These are phyloP conservation scores for Heliconius himera DNA, from an alignment of 1,140 invertebrate genomes.

Conservation along the genomic window DNA sequence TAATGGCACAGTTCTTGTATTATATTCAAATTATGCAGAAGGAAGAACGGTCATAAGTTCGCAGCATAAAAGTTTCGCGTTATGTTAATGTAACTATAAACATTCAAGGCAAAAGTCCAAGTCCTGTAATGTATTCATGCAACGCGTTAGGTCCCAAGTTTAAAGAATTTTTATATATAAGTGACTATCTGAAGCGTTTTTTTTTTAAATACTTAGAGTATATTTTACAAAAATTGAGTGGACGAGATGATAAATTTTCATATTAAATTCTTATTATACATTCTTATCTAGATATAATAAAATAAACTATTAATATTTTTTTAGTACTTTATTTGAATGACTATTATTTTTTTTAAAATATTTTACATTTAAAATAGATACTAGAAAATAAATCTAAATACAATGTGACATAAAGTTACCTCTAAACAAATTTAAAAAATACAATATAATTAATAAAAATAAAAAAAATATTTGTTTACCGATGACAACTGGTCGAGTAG, in stretches of 20 bases:
- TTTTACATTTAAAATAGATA: too few species aligned
- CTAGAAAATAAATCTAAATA: too few species aligned
- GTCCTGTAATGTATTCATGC: slow-evolving; percentile 58
- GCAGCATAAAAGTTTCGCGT: slow-evolving; percentile 17
- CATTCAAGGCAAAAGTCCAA: slow-evolving; percentile 55
- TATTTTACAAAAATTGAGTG: background rate
- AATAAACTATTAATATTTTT: too few species aligned
- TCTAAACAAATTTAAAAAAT: too few species aligned
- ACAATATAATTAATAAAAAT: too few species aligned
- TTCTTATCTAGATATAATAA: too few species aligned
- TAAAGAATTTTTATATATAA: slow-evolving; percentile 38
- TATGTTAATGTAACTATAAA: slow-evolving; percentile 52
- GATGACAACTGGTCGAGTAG: too few species aligned
- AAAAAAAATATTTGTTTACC: too few species aligned
- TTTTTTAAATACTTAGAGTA: background rate
- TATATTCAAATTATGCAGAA: slow-evolving; percentile 3
- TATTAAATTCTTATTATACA: too few species aligned
- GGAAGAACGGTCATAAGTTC: background rate
- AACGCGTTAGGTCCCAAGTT: slow-evolving; percentile 43
- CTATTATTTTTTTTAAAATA: too few species aligned
- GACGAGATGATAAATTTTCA: background rate
- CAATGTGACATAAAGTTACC: too few species aligned
- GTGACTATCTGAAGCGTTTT: slow-evolving; percentile 27
- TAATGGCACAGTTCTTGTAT: background rate
- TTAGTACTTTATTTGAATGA: too few species aligned